Evolutionary conservation across 2,113 vertebrate species (phyloP).

Genomic region (Dasyornis broadbenti): DNA sequence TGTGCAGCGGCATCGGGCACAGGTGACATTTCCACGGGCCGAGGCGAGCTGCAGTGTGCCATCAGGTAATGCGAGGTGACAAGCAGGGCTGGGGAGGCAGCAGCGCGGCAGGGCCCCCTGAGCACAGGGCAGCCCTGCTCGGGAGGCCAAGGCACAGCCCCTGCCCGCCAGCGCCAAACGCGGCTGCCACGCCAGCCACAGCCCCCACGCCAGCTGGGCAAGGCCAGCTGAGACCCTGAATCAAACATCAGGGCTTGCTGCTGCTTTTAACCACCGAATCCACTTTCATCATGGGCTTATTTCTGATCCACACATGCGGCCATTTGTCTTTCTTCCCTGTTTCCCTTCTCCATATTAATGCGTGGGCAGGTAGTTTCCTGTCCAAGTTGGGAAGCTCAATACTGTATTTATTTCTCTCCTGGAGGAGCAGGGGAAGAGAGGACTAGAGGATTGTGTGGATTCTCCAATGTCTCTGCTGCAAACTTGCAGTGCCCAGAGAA

Average conservation of each 20-base stretch:
- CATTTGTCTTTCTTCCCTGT: not conserved
- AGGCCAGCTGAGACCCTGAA: not conserved
- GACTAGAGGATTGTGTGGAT: not conserved
- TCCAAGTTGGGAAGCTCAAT: not conserved
- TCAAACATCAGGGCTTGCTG: not conserved
- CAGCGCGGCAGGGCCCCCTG: rapidly evolving
- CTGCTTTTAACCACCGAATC: not conserved
- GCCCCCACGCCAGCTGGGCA: not conserved
- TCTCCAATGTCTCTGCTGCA: not conserved
- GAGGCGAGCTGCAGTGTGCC: not conserved
- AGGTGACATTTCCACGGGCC: slow-evolving; percentile 47
- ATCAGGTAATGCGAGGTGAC: slow-evolving; percentile 31
- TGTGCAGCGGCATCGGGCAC: not conserved
- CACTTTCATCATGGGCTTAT: not conserved
- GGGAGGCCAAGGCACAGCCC: not conserved
- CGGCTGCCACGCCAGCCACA: not conserved
- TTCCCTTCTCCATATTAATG: not conserved
- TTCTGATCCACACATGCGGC: not conserved
- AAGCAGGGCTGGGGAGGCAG: not conserved
- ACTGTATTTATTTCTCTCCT: not conserved
- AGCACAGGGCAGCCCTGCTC: not conserved
- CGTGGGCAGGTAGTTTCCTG: not conserved
- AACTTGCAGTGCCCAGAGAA: not conserved
- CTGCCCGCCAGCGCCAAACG: rapidly evolving
- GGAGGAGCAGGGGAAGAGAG: not conserved